Conservation (phyloP, 35 echinoderm and acorn worm genomes). For the Patiria miniata region DNA sequence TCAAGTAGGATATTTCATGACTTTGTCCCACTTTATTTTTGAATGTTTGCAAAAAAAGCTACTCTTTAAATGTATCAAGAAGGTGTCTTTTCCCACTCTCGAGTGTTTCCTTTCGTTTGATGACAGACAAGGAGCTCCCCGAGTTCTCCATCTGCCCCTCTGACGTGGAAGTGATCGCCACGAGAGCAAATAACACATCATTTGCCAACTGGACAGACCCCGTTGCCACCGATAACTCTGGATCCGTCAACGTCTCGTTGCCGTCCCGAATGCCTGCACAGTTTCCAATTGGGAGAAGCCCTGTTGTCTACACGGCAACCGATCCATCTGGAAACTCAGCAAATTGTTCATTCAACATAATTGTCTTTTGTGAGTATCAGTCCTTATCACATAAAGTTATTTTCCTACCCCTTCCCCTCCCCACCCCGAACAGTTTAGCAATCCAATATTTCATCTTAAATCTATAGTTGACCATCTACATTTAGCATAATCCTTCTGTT, state of each 20-base stretch:
- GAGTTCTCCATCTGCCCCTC: background rate
- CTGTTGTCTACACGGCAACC: conserved; percentile 23
- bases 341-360: conserved; percentile 58
- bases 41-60: too few species aligned
- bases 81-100: too few species aligned
- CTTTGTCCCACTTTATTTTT: too few species aligned
- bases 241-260: background rate
- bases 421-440: too few species aligned
- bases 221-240: conserved; percentile 2
- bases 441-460: too few species aligned
- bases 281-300: conserved; percentile 13
- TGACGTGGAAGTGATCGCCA: background rate
- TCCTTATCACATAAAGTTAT: too few species aligned
- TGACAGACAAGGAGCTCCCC: conserved; percentile 2
- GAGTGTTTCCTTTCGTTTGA: too few species aligned
- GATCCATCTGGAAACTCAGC: conserved; percentile 53
- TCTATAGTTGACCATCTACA: too few species aligned
- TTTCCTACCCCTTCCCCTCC: too few species aligned
- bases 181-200: background rate
- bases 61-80: too few species aligned
- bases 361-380: conserved; percentile 58
- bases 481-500: too few species aligned
- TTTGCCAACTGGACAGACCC: background rate
- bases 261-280: background rate
- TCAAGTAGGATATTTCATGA: too few species aligned